Evolutionary conservation across 2,888 invertebrate genomes (phyloP), one percentile per base, ranked within the genome.

Genomic region (Gerris lacustris): DNA sequence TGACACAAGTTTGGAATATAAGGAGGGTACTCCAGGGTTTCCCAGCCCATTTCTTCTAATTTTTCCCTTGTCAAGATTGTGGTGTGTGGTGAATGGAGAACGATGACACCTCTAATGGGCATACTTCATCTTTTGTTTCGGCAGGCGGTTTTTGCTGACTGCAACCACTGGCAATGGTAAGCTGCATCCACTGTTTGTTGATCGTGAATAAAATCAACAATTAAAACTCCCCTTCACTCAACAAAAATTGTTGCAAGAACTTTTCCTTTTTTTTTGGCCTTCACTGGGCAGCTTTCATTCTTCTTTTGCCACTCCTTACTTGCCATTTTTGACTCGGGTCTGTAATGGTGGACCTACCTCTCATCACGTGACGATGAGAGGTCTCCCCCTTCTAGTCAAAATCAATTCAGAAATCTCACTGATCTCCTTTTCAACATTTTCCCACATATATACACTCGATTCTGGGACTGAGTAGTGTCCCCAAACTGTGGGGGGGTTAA

Each of bases 121-220:
- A 62, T 62, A n/a, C n/a, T n/a, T 62, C 62, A n/a, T 62, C 62
- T 62, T 62, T 62, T 62, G 62, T 62, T 62, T 79, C 80, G 73
- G 79, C 31, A 18, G n/a, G 43, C n/a, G 45, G 78, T 73, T 78
- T 6, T 73, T 74, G 44, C 79, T 78, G 66, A 73, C 77, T 67
- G 74, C 79, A 67, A 67, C 45, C 44, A n/a, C 45, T 44, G 44
- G 17, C 44, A 45, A 6, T 45, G 43, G 45, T 67, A 67, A 44
- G 15, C 6, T 15, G 9, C 9, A 67, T 62, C 5, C 11, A 62
- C 62, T 62, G 62, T 62, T 15, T 5, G 62, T 62, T 62, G 62
- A 5, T 62, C 62, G 62, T n/a, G 62, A 15, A 62, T 11, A 62
- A 62, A 62, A 62, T 62, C 62, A n/a, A 62, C 11, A 62, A 62